Evolutionary conservation across 2,797 vertebrate genomes (phyloP).

Genomic region (Chloroceryle inda): DNA sequence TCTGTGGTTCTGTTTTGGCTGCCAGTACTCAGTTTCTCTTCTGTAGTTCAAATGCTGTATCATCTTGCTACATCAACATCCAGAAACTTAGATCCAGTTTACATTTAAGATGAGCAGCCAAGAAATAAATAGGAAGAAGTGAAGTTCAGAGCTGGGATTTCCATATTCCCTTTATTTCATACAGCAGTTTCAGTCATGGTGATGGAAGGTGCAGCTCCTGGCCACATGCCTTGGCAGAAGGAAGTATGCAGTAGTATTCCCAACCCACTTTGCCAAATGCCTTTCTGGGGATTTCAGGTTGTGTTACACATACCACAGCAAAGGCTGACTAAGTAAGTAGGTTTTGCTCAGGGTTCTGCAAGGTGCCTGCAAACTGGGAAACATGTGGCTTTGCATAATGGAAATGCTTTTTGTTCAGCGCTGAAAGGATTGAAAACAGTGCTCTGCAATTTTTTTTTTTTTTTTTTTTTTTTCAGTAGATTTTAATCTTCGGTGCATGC

Average conservation of each 20-base stretch:
- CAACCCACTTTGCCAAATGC: conserved; percentile 1
- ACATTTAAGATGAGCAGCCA: not conserved
- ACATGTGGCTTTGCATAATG: not conserved
- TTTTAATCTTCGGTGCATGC: not conserved
- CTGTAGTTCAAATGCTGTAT: not conserved
- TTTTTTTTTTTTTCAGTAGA: not conserved
- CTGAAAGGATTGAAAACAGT: not conserved
- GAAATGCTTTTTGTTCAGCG: not conserved
- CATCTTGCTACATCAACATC: not conserved
- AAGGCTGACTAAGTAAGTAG: not conserved
- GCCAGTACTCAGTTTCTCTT: not conserved
- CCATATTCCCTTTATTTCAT: not conserved
- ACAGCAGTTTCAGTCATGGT: not conserved
- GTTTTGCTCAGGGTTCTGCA: not conserved
- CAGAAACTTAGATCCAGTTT: conserved; percentile 7
- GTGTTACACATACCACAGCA: not conserved
- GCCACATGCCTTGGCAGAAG: not conserved
- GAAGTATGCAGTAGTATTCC: not conserved
- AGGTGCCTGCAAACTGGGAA: not conserved
- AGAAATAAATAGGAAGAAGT: not conserved
- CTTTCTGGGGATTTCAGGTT: conserved; percentile 23
- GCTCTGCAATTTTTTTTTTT: not conserved
- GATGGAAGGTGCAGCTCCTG: conserved; percentile 26
- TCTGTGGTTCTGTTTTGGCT: not conserved
- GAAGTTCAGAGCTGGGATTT: not conserved